Conservation (phyloP, 2,797 vertebrate genomes). For the Labeo calbasu region DNA sequence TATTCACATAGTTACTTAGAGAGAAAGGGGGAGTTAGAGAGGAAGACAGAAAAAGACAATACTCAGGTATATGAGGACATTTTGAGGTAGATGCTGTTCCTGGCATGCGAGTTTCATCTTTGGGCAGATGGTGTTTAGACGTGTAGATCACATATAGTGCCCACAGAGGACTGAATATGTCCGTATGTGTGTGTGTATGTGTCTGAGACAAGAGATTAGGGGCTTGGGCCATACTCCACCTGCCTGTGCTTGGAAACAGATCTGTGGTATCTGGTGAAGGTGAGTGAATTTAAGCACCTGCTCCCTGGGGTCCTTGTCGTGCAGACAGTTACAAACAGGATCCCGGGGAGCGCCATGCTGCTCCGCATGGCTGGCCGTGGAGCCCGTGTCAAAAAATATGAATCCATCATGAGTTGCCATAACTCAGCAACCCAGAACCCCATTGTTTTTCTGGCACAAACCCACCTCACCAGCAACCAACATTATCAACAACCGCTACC, state of each 20-base stretch:
- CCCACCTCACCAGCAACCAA: constrained; percentile 45
- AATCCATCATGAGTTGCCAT: constrained; percentile 66
- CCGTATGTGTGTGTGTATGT: constrained; percentile 24
- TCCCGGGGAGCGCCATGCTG: constrained; percentile 69
- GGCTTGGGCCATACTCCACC: constrained; percentile 47
- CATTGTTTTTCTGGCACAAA: constrained; percentile 60
- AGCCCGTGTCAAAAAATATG: constrained; percentile 73
- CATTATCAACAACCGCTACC: constrained; percentile 62
- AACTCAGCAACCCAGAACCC: constrained; percentile 67
- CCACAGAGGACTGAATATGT: constrained; percentile 45
- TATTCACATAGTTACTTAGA: constrained; percentile 39
- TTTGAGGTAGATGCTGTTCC: constrained; percentile 40
- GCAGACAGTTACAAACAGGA: constrained; percentile 81
- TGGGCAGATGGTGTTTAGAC: constrained; percentile 60
- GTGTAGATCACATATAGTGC: constrained; percentile 50
- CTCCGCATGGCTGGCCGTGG: constrained; percentile 70
- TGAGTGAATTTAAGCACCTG: constrained; percentile 75
- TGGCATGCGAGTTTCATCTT: constrained; percentile 48
- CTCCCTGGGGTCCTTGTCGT: constrained; percentile 76
- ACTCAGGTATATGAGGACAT: constrained; percentile 41
- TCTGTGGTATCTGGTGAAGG: constrained; percentile 73
- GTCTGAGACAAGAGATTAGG: constrained; percentile 28
- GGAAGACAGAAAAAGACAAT: neutral
- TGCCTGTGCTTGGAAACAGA: constrained; percentile 65
- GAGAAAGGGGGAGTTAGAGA: constrained; percentile 23